Evolutionary conservation across 2,113 vertebrate species (phyloP).

Genomic region (Propithecus coquereli): DNA sequence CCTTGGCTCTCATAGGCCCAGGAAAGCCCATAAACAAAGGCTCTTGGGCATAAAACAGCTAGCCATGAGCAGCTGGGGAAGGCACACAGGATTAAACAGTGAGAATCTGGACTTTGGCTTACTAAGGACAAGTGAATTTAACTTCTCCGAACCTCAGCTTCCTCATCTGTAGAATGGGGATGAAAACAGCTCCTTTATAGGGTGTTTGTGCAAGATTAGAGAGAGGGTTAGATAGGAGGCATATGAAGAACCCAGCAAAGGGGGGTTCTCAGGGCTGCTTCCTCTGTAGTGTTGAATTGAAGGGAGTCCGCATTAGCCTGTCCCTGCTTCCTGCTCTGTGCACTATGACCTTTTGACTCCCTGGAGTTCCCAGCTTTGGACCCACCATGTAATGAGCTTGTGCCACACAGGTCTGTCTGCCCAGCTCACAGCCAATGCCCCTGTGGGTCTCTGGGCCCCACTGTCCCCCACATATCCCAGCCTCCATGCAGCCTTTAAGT

Average conservation of each 20-base stretch:
- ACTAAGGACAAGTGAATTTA: not conserved
- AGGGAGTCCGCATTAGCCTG: not conserved
- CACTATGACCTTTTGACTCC: not conserved
- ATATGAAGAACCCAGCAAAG: not conserved
- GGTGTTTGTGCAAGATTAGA: no score
- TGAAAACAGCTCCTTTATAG: not conserved
- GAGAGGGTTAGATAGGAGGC: not conserved
- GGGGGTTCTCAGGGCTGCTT: not conserved
- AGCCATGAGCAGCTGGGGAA: not conserved
- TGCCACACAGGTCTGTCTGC: not conserved
- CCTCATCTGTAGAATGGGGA: not conserved
- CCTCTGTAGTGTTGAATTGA: accelerated
- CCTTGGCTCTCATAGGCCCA: not conserved
- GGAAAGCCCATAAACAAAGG: not conserved
- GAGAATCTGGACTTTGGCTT: not conserved
- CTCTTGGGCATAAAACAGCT: not conserved
- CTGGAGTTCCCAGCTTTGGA: not conserved
- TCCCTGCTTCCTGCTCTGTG: no score
- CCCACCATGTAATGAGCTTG: accelerated
- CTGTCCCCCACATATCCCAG: not conserved
- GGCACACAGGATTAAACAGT: not conserved
- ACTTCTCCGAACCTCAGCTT: not conserved
- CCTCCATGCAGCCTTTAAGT: not conserved
- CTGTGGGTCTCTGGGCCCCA: not conserved
- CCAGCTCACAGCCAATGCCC: not conserved